phyloP scores from a whole-genome alignment of 1,140 invertebrate genomes.

The Euborellia annulipes region DNA sequence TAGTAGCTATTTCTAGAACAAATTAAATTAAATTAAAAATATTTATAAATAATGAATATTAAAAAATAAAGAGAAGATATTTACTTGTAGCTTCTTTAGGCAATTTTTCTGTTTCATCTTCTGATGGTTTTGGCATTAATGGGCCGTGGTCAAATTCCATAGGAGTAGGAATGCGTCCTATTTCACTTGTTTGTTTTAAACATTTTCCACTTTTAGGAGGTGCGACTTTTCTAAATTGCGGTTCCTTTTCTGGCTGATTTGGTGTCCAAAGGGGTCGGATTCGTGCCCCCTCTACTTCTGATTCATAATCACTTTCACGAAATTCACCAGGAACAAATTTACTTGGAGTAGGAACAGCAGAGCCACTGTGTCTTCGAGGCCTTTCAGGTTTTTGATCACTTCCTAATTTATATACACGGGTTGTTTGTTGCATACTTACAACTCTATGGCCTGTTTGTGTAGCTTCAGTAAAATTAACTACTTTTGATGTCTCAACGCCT shows the following conservation, averaged over 20 bases:
- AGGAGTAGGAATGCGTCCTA: slow-evolving; percentile 32
- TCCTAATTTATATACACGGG: slow-evolving; percentile 46
- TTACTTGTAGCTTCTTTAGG: slow-evolving; percentile 11
- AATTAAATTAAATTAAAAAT: slow-evolving; percentile 8
- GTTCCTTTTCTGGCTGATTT: slow-evolving; percentile 36
- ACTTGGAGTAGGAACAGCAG: slow-evolving; percentile 37
- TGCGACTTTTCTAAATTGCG: slow-evolving; percentile 40
- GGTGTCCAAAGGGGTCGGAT: slow-evolving; percentile 45
- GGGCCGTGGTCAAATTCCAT: slow-evolving; percentile 42
- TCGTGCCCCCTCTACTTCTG: slow-evolving; percentile 40
- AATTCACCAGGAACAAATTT: slow-evolving; percentile 52
- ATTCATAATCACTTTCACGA: slow-evolving; percentile 53
- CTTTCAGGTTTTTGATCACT: slow-evolving; percentile 25
- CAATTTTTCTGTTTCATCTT: slow-evolving; percentile 13
- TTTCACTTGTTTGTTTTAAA: slow-evolving; percentile 2
- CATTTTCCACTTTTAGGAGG: slow-evolving; percentile 23
- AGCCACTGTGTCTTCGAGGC: slow-evolving; percentile 19
- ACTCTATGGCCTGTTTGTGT: slow-evolving; percentile 44
- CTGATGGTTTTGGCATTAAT: slow-evolving; percentile 26
- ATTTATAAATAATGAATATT: background rate
- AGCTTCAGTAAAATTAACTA: slow-evolving; percentile 48
- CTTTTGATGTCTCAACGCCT: slow-evolving; percentile 46
- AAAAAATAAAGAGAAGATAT: slow-evolving; percentile 15
- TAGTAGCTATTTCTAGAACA: slow-evolving; percentile 36
- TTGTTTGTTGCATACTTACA: slow-evolving; percentile 49